Conservation (phyloP, 2,797 vertebrate species). For the Micrastur ruficollis region DNA sequence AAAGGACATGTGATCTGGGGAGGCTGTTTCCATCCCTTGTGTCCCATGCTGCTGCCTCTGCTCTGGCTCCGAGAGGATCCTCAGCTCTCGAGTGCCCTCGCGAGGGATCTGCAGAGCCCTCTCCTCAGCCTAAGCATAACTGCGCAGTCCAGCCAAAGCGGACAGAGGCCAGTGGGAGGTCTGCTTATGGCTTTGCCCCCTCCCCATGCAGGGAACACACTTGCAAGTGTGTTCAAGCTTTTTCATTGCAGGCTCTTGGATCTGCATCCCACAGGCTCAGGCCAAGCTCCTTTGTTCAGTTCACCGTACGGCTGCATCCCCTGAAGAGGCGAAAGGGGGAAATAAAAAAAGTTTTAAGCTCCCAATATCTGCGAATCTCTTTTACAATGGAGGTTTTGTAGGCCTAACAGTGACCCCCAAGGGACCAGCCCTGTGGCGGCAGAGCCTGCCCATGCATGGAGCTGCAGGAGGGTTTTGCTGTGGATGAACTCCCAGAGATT, state of each 20-base stretch:
- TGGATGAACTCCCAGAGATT: background rate
- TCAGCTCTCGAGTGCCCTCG: background rate
- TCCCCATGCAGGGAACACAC: background rate
- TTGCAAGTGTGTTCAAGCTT: background rate
- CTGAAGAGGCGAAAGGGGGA: background rate
- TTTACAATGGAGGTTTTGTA: background rate
- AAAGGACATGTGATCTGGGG: background rate
- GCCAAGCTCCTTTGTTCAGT: background rate
- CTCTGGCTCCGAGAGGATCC: background rate
- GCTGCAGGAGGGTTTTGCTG: background rate
- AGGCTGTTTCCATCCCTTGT: background rate
- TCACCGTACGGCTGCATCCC: background rate
- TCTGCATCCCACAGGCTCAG: background rate
- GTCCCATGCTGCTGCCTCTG: background rate
- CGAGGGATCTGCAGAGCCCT: background rate
- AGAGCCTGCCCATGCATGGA: background rate
- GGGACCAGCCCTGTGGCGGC: background rate
- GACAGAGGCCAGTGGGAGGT: background rate
- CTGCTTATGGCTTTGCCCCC: background rate
- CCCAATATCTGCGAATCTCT: background rate
- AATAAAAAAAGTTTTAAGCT: background rate
- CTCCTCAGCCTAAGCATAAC: background rate
- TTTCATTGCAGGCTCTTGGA: background rate
- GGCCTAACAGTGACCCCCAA: background rate
- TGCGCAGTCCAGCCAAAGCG: background rate